These are phyloP conservation scores for Lasioglossum marginatum DNA, from an alignment of 2,888 invertebrate species.

Conservation along the genomic window DNA sequence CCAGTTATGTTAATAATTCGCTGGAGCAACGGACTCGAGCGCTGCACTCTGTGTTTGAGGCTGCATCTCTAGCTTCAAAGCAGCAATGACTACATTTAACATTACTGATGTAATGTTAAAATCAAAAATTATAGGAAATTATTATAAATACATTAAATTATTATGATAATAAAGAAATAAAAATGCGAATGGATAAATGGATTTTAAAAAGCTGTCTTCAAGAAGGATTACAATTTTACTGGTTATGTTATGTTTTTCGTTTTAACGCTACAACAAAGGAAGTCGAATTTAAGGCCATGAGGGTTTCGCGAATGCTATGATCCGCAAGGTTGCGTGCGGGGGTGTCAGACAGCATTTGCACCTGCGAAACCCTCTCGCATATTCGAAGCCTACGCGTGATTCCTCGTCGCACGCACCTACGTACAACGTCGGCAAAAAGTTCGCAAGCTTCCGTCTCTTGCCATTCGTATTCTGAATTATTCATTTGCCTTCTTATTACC, in stretches of 20 bases:
- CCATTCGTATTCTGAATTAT: not conserved
- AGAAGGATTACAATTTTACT: not conserved
- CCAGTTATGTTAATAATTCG: constrained; percentile 72
- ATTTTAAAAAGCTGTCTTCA: too few species aligned
- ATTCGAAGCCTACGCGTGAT: constrained; percentile 27
- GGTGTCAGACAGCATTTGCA: constrained; percentile 2
- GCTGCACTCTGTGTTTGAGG: not conserved
- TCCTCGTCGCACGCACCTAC: not conserved
- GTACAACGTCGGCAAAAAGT: constrained; percentile 1
- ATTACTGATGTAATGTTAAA: too few species aligned
- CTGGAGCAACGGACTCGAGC: constrained; percentile 30
- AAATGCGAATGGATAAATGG: too few species aligned
- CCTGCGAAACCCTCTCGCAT: not conserved
- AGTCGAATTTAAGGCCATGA: constrained; percentile 30
- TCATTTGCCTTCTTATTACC: not conserved
- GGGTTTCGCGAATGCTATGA: not conserved
- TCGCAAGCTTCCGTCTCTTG: not conserved
- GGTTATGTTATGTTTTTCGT: not conserved
- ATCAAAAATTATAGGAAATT: too few species aligned
- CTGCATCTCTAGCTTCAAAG: not conserved
- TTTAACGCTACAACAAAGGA: constrained; percentile 60
- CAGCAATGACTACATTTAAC: too few species aligned
- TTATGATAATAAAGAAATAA: too few species aligned
- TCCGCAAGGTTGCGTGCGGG: constrained; percentile 3
- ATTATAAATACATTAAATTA: too few species aligned